phyloP scores from a whole-genome alignment of 2,888 invertebrate genomes.

The Thymelicus acteon region DNA sequence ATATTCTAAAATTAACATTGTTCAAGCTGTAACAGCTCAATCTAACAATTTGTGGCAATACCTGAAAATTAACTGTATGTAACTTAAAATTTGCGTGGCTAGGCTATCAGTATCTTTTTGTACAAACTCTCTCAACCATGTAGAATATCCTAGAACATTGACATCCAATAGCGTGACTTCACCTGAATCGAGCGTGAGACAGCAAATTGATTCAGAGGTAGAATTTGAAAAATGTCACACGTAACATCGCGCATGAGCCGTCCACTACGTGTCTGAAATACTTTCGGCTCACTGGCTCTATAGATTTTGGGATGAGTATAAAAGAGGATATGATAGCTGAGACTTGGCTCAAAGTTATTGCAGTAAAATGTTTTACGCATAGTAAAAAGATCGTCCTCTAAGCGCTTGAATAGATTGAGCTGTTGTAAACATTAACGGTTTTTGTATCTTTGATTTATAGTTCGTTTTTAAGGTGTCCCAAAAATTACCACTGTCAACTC shows the following conservation, averaged over 20 bases:
- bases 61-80: too few relatives aligned
- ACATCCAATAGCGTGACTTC: constrained; percentile 14
- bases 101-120: background rate
- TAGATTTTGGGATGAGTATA: constrained; percentile 15
- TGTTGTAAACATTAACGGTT: too few relatives aligned
- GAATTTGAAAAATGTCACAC: constrained; percentile 42
- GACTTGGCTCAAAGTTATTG: constrained; percentile 9
- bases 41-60: too few relatives aligned
- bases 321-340: background rate
- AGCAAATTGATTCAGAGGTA: constrained; percentile 36
- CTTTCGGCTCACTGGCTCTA: constrained; percentile 29
- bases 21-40: too few relatives aligned
- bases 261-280: constrained; percentile 67
- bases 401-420: too few relatives aligned
- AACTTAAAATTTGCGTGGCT: too few relatives aligned
- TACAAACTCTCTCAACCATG: constrained; percentile 6
- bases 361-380: background rate
- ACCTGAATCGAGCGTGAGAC: constrained; percentile 15
- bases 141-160: constrained; percentile 9
- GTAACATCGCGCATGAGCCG: constrained; percentile 56
- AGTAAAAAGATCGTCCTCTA: background rate
- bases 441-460: too few relatives aligned
- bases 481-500: too few relatives aligned
- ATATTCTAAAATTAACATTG: too few relatives aligned
- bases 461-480: too few relatives aligned